Percentiles rank a stretch among this genome's conserved stretches.
These are phyloP conservation scores for Drosophila nannoptera DNA, from an alignment of 1,140 invertebrate species.

Conservation along the genomic window DNA sequence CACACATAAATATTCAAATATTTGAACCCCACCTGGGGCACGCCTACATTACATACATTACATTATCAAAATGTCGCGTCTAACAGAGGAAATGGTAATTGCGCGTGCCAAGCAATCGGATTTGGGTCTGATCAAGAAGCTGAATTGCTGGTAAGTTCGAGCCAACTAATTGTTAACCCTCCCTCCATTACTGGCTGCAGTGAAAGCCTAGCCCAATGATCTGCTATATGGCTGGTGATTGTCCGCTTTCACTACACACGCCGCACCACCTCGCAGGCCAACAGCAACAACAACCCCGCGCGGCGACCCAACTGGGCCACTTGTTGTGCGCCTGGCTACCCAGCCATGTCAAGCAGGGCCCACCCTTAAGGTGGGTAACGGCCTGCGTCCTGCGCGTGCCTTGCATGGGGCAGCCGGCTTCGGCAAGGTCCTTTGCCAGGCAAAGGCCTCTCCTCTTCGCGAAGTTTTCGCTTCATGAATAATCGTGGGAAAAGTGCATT, in stretches of 20 bases:
- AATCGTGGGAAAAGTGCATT: too few relatives aligned
- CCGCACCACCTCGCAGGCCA: background rate
- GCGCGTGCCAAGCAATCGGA: conserved; percentile 92
- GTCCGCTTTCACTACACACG: conserved; percentile 51
- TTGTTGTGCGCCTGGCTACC: conserved; percentile 14
- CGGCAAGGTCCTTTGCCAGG: too few relatives aligned
- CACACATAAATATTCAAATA: background rate
- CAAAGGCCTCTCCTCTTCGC: too few relatives aligned
- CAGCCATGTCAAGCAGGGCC: conserved; percentile 46
- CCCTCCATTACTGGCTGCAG: conserved; percentile 35
- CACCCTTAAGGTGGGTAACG: conserved; percentile 26
- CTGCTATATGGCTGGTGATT: conserved; percentile 56
- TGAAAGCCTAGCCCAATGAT: conserved; percentile 58
- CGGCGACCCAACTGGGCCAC: conserved; percentile 44
- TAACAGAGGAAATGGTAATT: conserved; percentile 95
- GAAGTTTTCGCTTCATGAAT: too few relatives aligned
- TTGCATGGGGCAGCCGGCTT: too few relatives aligned
- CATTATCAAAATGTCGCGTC: conserved; percentile 83
- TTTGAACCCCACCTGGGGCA: conserved; percentile 8
- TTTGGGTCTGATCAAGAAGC: conserved; percentile 88
- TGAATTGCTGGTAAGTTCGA: conserved; percentile 92
- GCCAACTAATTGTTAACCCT: conserved; percentile 17
- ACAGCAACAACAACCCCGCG: conserved; percentile 51
- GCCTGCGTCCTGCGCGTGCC: background rate
- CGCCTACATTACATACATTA: too few relatives aligned